Conservation (phyloP, 2,797 vertebrate genomes). For the Agapornis canus region DNA sequence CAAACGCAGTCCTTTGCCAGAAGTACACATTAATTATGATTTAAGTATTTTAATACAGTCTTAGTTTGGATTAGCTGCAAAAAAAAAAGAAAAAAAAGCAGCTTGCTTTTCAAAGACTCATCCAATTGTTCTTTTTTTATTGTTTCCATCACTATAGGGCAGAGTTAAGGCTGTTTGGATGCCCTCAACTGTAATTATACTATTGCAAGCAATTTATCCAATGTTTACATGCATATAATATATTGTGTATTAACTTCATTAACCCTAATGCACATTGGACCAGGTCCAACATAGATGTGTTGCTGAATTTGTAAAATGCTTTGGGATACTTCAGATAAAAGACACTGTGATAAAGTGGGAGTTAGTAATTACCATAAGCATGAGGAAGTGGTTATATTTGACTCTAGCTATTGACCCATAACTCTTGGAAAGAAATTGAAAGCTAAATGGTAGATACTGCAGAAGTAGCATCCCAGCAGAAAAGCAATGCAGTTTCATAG, state of each 20-base stretch:
- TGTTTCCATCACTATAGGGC: conserved; percentile 9
- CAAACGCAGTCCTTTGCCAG: background rate
- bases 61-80: background rate
- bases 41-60: background rate
- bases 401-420: conserved; percentile 55
- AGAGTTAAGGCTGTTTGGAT: conserved; percentile 39
- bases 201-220: conserved; percentile 53
- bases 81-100: background rate
- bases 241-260: conserved; percentile 55
- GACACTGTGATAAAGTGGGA: conserved; percentile 59
- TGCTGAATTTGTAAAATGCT: conserved; percentile 59
- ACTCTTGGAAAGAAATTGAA: conserved; percentile 62
- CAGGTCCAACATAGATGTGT: conserved; percentile 18
- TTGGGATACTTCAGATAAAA: conserved; percentile 68
- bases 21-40: background rate
- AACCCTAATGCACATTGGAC: conserved; percentile 41
- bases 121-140: background rate
- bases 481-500: background rate
- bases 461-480: conserved; percentile 29
- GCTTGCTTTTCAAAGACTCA: background rate
- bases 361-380: conserved; percentile 43
- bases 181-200: conserved; percentile 40
- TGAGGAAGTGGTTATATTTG: conserved; percentile 42
- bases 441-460: background rate
- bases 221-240: conserved; percentile 59